Evolutionary conservation across 2,113 vertebrate genomes (phyloP).

Genomic region (Trichechus manatus): DNA sequence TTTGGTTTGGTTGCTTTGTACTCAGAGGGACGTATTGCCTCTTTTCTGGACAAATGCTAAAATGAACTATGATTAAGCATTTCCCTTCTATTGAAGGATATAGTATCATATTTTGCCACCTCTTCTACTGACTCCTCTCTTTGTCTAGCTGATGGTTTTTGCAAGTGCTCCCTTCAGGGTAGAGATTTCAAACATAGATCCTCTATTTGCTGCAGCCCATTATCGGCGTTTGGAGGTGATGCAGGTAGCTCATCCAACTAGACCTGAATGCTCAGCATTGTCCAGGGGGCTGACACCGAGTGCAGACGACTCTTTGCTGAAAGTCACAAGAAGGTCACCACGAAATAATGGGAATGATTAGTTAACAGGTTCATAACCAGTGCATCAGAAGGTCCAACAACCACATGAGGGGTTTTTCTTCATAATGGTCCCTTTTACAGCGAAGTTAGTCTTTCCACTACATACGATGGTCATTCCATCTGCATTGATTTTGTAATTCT

Average conservation of each 20-base stretch:
- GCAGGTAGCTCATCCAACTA: neutral
- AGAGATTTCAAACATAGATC: neutral
- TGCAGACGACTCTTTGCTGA: neutral
- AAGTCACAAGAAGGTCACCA: neutral
- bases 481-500: neutral
- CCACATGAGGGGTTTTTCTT: neutral
- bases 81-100: neutral
- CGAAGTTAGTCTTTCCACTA: neutral
- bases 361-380: no score
- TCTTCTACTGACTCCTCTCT: neutral
- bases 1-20: neutral
- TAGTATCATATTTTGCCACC: neutral
- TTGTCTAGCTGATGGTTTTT: neutral
- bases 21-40: neutral
- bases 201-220: neutral
- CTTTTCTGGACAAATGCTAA: slow-evolving; percentile 11
- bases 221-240: neutral
- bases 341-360: neutral
- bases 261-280: neutral
- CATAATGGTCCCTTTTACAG: neutral
- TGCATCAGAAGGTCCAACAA: neutral
- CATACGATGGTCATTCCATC: neutral
- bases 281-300: no score
- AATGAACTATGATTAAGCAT: neutral
- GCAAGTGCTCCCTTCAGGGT: neutral